These are phyloP conservation scores for Mylabris phalerata DNA, from an alignment of 1,140 invertebrate genomes.

Conservation along the genomic window DNA sequence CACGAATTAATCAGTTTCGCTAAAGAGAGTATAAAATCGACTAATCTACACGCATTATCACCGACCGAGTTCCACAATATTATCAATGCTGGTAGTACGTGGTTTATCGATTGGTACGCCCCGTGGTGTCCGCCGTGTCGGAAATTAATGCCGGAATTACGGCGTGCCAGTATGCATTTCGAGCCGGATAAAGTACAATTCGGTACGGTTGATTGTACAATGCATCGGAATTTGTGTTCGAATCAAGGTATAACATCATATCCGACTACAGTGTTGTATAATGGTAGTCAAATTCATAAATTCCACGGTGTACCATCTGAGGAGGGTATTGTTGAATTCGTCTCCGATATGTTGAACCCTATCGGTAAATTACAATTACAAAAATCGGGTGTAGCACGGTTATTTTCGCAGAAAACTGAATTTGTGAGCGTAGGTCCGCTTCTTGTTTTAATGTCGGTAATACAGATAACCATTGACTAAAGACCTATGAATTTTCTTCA, in stretches of 20 bases:
- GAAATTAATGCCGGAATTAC: slow-evolving; percentile 62
- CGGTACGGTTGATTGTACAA: slow-evolving; percentile 59
- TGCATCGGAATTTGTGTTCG: slow-evolving; percentile 48
- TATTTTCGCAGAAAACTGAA: no score
- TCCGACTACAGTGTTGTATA: slow-evolving; percentile 68
- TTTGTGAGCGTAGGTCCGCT: no score
- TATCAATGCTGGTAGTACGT: slow-evolving; percentile 45
- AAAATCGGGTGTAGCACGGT: no score
- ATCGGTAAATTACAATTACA: slow-evolving; percentile 36
- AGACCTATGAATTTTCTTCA: no score
- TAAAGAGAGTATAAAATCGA: slow-evolving; percentile 54
- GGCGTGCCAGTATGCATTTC: slow-evolving; percentile 58
- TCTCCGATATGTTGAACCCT: slow-evolving; percentile 52
- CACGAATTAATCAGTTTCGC: slow-evolving; percentile 65
- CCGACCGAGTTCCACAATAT: slow-evolving; percentile 54
- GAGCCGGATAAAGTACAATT: slow-evolving; percentile 50
- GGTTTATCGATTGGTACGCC: slow-evolving; percentile 76
- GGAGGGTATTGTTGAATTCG: slow-evolving; percentile 59
- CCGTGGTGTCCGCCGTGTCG: slow-evolving; percentile 83
- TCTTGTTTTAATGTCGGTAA: no score
- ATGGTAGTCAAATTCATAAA: slow-evolving; percentile 51
- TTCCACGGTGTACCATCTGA: slow-evolving; percentile 58
- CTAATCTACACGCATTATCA: slow-evolving; percentile 56
- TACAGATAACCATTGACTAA: no score
- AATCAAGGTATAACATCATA: slow-evolving; percentile 62